A percentile compares a stretch with the other conserved stretches of the same genome.
Evolutionary conservation across 2,113 vertebrate genomes (phyloP).

Genomic region (Cololabis saira): DNA sequence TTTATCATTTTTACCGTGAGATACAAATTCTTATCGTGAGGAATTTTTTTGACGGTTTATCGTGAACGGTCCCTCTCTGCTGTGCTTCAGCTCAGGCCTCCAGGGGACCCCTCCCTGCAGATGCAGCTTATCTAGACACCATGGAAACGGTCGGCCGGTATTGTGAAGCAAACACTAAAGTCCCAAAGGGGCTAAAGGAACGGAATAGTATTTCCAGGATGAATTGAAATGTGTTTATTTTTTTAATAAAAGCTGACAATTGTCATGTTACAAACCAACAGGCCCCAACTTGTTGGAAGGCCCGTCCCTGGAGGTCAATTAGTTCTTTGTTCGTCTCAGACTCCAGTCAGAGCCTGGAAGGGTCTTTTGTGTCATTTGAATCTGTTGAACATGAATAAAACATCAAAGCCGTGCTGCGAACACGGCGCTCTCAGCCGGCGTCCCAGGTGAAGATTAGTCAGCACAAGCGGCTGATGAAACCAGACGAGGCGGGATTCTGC

Average conservation of each 20-base stretch:
- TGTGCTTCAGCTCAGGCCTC: too few species aligned
- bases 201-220: too few species aligned
- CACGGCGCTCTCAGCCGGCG: constrained; percentile 13
- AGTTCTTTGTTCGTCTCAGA: constrained; percentile 40
- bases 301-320: constrained; percentile 50
- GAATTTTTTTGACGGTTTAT: too few species aligned
- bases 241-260: constrained; percentile 9
- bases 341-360: constrained; percentile 32
- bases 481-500: neutral
- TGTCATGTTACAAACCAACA: constrained; percentile 26
- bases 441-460: constrained; percentile 50
- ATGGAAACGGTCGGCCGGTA: too few species aligned
- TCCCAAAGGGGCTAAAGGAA: too few species aligned
- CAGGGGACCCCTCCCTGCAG: too few species aligned
- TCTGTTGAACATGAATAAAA: constrained; percentile 60
- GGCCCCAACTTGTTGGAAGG: neutral
- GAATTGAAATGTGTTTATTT: neutral
- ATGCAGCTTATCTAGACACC: too few species aligned
- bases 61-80: too few species aligned
- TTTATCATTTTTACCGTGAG: too few species aligned
- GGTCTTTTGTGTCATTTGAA: constrained; percentile 27
- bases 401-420: constrained; percentile 45
- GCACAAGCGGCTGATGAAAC: constrained; percentile 40
- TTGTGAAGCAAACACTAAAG: too few species aligned
- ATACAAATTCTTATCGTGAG: too few species aligned